These are phyloP conservation scores for Burhinus bistriatus DNA, from an alignment of 2,113 vertebrate species.

Conservation along the genomic window DNA sequence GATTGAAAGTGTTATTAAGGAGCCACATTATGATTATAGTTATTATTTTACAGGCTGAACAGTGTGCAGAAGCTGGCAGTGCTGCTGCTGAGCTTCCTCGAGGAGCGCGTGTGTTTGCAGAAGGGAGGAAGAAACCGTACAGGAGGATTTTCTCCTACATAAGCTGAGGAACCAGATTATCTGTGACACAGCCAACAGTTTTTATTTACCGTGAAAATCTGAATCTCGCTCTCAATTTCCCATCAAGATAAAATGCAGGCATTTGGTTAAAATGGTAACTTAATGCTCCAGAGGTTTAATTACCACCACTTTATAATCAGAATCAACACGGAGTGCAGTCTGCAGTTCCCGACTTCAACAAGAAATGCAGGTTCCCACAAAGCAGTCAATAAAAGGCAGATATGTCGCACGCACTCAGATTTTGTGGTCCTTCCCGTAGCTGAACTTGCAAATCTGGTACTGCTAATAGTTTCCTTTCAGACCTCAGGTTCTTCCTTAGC, in stretches of 20 bases:
- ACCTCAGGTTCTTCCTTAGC: neutral
- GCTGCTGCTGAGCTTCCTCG: neutral
- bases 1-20: neutral
- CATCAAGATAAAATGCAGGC: slow-evolving; percentile 50
- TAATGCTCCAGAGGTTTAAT: slow-evolving; percentile 64
- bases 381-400: neutral
- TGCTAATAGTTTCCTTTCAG: neutral
- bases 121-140: neutral
- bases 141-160: neutral
- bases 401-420: neutral
- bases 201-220: slow-evolving; percentile 60
- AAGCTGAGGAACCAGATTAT: slow-evolving; percentile 7
- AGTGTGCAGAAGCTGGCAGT: neutral
- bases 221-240: slow-evolving; percentile 31
- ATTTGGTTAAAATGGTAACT: slow-evolving; percentile 61
- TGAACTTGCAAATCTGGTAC: neutral
- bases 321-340: neutral
- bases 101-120: neutral
- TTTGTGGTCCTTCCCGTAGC: neutral
- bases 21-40: neutral
- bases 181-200: neutral
- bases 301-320: slow-evolving; percentile 19
- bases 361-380: neutral
- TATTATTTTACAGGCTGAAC: neutral
- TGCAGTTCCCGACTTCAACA: neutral